These are phyloP conservation scores for Zosterops borbonicus DNA, from an alignment of 2,113 vertebrate species.

Conservation along the genomic window DNA sequence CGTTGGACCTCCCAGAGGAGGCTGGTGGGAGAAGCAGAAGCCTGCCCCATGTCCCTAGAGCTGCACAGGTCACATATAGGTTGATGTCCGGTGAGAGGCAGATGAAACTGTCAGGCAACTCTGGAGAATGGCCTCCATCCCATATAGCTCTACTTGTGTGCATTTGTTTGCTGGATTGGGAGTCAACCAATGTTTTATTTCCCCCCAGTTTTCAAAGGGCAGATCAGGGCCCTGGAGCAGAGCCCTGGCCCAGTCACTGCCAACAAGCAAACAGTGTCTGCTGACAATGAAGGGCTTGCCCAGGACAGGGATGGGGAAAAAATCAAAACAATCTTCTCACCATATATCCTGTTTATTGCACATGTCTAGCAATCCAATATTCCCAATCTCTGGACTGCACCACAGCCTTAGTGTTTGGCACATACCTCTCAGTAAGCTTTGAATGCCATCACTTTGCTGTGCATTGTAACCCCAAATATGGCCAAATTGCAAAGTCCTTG, in stretches of 20 bases:
- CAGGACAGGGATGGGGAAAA: not conserved
- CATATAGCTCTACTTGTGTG: not conserved
- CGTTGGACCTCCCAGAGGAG: not conserved
- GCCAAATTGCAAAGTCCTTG: not conserved
- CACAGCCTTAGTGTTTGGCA: not conserved
- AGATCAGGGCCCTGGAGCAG: not conserved
- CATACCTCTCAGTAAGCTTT: not conserved
- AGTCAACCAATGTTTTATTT: not conserved
- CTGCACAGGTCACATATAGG: not conserved
- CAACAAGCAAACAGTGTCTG: fast-evolving
- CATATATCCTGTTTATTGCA: not conserved
- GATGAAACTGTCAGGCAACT: not conserved
- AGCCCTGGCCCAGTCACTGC: not conserved
- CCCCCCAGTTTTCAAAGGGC: not conserved
- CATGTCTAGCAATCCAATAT: not conserved
- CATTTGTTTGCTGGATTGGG: not conserved
- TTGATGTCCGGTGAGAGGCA: not conserved
- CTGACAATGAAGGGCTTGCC: not conserved
- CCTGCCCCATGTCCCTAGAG: fast-evolving
- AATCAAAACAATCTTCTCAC: not conserved
- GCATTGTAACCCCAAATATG: not conserved
- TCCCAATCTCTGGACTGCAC: not conserved
- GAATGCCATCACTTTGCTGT: not conserved
- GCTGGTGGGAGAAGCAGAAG: not conserved
- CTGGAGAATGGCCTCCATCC: fast-evolving